Evolutionary conservation across 2,113 vertebrate species (phyloP), one percentile per base, ranked within the genome.

Genomic region (Varanus komodoensis): DNA sequence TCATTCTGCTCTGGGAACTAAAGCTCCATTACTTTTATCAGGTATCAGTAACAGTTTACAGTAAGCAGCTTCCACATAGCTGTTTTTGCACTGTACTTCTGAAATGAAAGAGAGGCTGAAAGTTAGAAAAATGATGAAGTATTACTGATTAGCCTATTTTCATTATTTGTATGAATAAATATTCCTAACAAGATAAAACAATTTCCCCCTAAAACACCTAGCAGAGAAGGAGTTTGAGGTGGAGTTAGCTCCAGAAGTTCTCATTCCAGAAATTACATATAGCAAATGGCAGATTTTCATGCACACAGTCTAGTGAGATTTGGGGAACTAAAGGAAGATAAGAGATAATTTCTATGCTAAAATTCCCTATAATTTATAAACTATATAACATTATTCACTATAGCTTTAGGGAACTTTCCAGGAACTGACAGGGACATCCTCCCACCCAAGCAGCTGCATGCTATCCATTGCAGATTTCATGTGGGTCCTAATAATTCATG

Each of bases 1-100:
- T 78, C 83, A 64, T 77, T 90, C 50, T 93, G 92, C 90, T 80
- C 52, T 92, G 86, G 87, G 93, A 73, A 86, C 91, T 95, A 94
- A 95, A 90, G 90, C 89, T 48, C 34, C 82, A 83, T 82, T 89
- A 89, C 90, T 93, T 93, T 90, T 86, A 54, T 34, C 29, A 64
- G 5, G 64, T 82, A 86, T 93, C 86, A 93, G 69, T 74, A 86
- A 29, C 52, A 38, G 34, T 64, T 61, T 19, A 54, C 11, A 69
- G 50, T 19, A 29, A 87, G 17, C 4, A 69, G 38, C 75, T 87
- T n/a, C 15, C 38, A 64, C 38, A 67, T 29, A 64, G n/a, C n/a
- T 44, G 23, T 7, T 69, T 84, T 84, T 69, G 32, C 52, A 50
- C 73, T 87, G n/a, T 15, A 38, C 32, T 32, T 75, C 68, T 52